Conservation (phyloP, 2,113 vertebrate species). For the Burhinus bistriatus region DNA sequence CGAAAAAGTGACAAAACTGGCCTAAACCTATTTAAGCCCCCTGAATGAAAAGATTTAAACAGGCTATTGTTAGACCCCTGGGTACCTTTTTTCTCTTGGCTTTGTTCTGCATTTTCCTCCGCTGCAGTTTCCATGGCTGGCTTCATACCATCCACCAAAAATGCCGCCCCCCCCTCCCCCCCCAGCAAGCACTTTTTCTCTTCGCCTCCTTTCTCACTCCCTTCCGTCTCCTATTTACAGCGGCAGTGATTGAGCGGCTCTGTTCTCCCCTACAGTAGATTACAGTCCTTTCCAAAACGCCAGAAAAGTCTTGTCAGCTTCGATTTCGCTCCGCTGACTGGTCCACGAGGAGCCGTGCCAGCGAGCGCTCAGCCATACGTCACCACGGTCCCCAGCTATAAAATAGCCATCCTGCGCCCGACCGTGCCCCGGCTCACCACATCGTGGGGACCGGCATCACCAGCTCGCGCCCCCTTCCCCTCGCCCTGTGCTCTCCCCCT, state of each 20-base stretch:
- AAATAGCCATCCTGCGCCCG: constrained; percentile 65
- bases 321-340: constrained; percentile 75
- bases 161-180: constrained; percentile 75
- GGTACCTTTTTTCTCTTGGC: constrained; percentile 91
- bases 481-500: neutral
- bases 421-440: constrained; percentile 19
- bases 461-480: neutral
- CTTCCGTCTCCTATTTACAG: constrained; percentile 71
- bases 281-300: constrained; percentile 76
- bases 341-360: constrained; percentile 76
- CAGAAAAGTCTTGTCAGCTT: constrained; percentile 77
- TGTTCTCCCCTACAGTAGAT: constrained; percentile 75
- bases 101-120: constrained; percentile 89
- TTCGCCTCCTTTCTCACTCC: constrained; percentile 73
- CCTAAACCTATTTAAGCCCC: constrained; percentile 74
- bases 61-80: constrained; percentile 78
- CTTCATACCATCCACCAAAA: constrained; percentile 91
- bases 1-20: constrained; percentile 67
- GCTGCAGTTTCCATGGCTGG: constrained; percentile 93
- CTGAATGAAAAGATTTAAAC: constrained; percentile 80
- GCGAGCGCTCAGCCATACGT: constrained; percentile 70
- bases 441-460: constrained; percentile 5
- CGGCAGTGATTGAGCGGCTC: constrained; percentile 74
- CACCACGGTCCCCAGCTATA: constrained; percentile 73
- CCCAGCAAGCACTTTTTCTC: constrained; percentile 78